Evolutionary conservation across 2,888 invertebrate species (phyloP).

Genomic region (Agrochola lychnidis): DNA sequence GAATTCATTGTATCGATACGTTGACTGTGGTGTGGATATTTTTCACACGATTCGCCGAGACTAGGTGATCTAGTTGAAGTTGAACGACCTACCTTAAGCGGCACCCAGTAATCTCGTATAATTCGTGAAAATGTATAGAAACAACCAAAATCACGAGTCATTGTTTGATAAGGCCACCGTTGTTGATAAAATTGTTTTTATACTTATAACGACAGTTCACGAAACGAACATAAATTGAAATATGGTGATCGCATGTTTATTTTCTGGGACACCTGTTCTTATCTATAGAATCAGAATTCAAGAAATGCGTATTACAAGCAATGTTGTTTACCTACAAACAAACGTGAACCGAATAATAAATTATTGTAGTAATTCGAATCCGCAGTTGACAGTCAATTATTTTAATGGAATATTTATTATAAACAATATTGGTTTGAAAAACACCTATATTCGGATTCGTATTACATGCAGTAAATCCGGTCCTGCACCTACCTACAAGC

Average conservation of each 20-base stretch:
- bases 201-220: slow-evolving; percentile 56
- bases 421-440: slow-evolving; percentile 28
- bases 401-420: slow-evolving; percentile 1
- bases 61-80: slow-evolving; percentile 77
- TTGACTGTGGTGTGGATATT: slow-evolving; percentile 61
- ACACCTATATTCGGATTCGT: not conserved
- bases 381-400: slow-evolving; percentile 1
- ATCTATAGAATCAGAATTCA: slow-evolving; percentile 39
- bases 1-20: slow-evolving; percentile 73
- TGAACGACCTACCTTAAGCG: slow-evolving; percentile 81
- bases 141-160: slow-evolving; percentile 69
- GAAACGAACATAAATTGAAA: slow-evolving; percentile 38
- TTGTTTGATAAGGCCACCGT: slow-evolving; percentile 76
- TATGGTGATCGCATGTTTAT: slow-evolving; percentile 47
- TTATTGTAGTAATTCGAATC: slow-evolving; percentile 20
- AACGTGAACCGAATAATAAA: slow-evolving; percentile 32
- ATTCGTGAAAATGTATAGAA: slow-evolving; percentile 71
- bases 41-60: slow-evolving; percentile 79
- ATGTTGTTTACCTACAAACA: slow-evolving; percentile 39
- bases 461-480: slow-evolving; percentile 14
- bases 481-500: not conserved
- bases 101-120: slow-evolving; percentile 73
- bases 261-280: slow-evolving; percentile 50
- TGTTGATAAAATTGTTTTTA: slow-evolving; percentile 66
- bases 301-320: slow-evolving; percentile 35